A percentile compares a stretch with the other conserved stretches of the same genome.
phyloP scores from a whole-genome alignment of 2,888 invertebrate genomes.

The Coronaproctus castanopsis region DNA sequence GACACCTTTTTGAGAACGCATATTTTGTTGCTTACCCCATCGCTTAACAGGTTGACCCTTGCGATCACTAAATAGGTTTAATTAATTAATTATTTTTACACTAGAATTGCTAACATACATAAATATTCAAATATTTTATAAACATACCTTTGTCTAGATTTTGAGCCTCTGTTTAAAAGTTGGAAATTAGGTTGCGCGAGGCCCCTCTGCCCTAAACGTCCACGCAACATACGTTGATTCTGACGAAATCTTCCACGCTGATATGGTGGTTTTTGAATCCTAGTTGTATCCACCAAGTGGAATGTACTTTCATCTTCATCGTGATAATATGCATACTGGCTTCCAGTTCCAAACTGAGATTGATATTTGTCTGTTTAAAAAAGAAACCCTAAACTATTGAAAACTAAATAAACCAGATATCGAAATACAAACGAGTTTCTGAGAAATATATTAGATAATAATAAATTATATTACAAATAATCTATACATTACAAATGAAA shows the following conservation, averaged over 20 bases:
- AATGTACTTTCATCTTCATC: constrained; percentile 98
- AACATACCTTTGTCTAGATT: constrained; percentile 31
- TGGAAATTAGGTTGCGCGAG: constrained; percentile 49
- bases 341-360: constrained; percentile 81
- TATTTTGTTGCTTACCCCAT: constrained; percentile 56
- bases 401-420: no score
- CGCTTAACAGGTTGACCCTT: constrained; percentile 47
- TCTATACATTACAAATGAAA: background rate
- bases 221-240: constrained; percentile 51
- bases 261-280: constrained; percentile 74
- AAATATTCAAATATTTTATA: no score
- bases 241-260: constrained; percentile 78
- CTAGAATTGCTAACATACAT: background rate
- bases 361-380: constrained; percentile 55
- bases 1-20: constrained; percentile 36
- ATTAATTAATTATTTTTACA: constrained; percentile 3
- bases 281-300: constrained; percentile 88
- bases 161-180: constrained; percentile 57
- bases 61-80: constrained; percentile 34
- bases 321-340: constrained; percentile 94
- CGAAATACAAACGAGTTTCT: no score
- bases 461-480: background rate
- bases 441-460: no score
- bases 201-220: constrained; percentile 40
- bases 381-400: no score